These are phyloP conservation scores for Ectropis crepuscularia DNA, from an alignment of 2,888 invertebrate species.

Conservation along the genomic window DNA sequence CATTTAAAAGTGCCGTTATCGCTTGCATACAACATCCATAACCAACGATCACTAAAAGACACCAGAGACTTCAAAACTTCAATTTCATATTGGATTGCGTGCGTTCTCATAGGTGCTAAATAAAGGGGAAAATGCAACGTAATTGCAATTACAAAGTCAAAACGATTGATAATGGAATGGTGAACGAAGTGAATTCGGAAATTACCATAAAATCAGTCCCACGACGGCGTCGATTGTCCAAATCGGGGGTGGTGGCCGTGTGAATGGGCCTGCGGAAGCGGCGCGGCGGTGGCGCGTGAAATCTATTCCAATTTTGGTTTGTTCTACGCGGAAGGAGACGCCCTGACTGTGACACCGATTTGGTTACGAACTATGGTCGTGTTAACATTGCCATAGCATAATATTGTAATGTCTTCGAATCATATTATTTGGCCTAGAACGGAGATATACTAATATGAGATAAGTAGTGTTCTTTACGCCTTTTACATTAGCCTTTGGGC, in stretches of 20 bases:
- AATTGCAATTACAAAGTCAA: slow-evolving; percentile 62
- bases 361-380: slow-evolving; percentile 5
- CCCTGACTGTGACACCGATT: slow-evolving; percentile 20
- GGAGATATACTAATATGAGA: not conserved
- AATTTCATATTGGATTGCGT: slow-evolving; percentile 18
- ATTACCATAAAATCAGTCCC: slow-evolving; percentile 82
- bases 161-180: slow-evolving; percentile 53
- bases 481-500: not conserved
- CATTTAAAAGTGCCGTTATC: slow-evolving; percentile 77
- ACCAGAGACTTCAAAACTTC: slow-evolving; percentile 17
- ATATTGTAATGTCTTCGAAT: not conserved
- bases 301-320: slow-evolving; percentile 72
- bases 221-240: slow-evolving; percentile 65
- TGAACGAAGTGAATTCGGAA: slow-evolving; percentile 56
- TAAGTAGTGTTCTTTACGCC: too few relatives aligned
- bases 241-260: slow-evolving; percentile 59
- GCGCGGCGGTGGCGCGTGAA: slow-evolving; percentile 67
- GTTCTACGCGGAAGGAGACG: slow-evolving; percentile 39
- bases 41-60: slow-evolving; percentile 27
- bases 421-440: slow-evolving; percentile 8
- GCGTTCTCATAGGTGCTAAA: slow-evolving; percentile 38
- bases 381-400: slow-evolving; percentile 2
- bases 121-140: slow-evolving; percentile 51
- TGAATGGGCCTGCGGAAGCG: slow-evolving; percentile 61
- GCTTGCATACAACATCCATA: slow-evolving; percentile 54